Evolutionary conservation across 2,113 vertebrate species (phyloP).

Genomic region (Hippocampus mohnikei): DNA sequence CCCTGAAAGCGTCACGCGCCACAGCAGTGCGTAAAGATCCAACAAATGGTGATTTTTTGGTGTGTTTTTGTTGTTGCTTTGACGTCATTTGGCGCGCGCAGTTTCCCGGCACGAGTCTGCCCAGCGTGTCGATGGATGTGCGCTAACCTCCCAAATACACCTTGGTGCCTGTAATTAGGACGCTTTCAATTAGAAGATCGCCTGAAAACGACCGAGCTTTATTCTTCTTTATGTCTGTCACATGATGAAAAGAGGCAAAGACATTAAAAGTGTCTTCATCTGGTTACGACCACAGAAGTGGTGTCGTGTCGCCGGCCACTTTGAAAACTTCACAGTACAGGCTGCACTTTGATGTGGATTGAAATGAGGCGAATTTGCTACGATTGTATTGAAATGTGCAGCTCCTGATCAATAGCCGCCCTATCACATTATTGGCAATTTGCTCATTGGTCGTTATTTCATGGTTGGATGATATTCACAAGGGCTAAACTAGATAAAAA

Average conservation of each 20-base stretch:
- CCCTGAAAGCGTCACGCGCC: constrained; percentile 57
- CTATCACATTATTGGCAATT: too few species aligned
- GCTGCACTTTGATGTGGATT: neutral
- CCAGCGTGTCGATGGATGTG: constrained; percentile 50
- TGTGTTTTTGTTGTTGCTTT: constrained; percentile 2
- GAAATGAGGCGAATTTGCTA: neutral
- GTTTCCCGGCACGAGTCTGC: constrained; percentile 31
- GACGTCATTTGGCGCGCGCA: neutral
- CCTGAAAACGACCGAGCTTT: constrained; percentile 53
- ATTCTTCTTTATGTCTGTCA: constrained; percentile 36
- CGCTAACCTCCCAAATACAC: constrained; percentile 55
- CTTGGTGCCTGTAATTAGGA: constrained; percentile 64
- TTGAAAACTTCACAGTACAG: neutral
- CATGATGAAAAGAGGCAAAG: constrained; percentile 44
- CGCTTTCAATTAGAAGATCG: constrained; percentile 63
- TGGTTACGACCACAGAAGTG: constrained; percentile 25
- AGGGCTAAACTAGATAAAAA: too few species aligned
- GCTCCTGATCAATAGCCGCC: too few species aligned
- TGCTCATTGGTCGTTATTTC: too few species aligned
- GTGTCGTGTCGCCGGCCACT: neutral
- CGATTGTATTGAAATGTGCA: too few species aligned
- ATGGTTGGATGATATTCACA: too few species aligned
- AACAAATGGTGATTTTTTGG: neutral
- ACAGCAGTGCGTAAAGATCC: constrained; percentile 31
- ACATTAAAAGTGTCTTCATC: constrained; percentile 30